A percentile compares a stretch with the other conserved stretches of the same genome.
phyloP scores from a whole-genome alignment of 1,140 invertebrate species.

The Probaryconus sp. region DNA sequence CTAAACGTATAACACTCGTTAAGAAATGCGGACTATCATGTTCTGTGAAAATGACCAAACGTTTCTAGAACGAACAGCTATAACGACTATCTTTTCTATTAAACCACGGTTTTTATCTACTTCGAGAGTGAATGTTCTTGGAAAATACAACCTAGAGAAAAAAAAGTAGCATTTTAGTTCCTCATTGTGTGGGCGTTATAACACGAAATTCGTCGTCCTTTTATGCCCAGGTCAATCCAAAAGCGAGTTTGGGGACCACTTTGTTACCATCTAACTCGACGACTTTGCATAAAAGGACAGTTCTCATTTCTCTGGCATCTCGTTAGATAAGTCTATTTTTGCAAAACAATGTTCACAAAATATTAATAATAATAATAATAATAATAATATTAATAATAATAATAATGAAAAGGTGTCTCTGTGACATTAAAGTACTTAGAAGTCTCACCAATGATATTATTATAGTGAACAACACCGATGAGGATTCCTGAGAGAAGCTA shows the following conservation, averaged over 20 bases:
- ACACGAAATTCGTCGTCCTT: slow-evolving; percentile 1
- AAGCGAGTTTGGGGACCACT: too few species aligned
- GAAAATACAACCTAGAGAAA: slow-evolving; percentile 31
- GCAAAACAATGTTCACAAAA: slow-evolving; percentile 23
- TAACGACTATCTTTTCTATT: slow-evolving; percentile 59
- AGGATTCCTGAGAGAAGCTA: slow-evolving; percentile 6
- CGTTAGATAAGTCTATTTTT: slow-evolving; percentile 43
- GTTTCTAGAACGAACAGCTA: slow-evolving; percentile 41
- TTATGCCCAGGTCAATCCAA: not conserved
- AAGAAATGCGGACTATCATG: slow-evolving; percentile 8
- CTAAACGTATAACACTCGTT: slow-evolving; percentile 4
- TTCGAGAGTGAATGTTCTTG: slow-evolving; percentile 49
- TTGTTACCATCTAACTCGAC: too few species aligned
- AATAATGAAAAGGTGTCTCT: slow-evolving; percentile 17
- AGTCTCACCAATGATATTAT: slow-evolving; percentile 21
- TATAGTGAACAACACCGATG: not conserved
- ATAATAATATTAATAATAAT: too few species aligned
- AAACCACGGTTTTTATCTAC: slow-evolving; percentile 55
- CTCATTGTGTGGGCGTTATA: slow-evolving; percentile 18
- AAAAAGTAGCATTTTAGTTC: slow-evolving; percentile 50
- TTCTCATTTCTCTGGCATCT: slow-evolving; percentile 19
- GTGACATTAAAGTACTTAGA: slow-evolving; percentile 35
- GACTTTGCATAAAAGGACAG: too few species aligned
- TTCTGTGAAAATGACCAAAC: slow-evolving; percentile 23
- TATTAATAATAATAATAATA: too few species aligned